Evolutionary conservation across 2,113 vertebrate species (phyloP), one percentile per base, ranked within the genome.

Genomic region (Naja naja): DNA sequence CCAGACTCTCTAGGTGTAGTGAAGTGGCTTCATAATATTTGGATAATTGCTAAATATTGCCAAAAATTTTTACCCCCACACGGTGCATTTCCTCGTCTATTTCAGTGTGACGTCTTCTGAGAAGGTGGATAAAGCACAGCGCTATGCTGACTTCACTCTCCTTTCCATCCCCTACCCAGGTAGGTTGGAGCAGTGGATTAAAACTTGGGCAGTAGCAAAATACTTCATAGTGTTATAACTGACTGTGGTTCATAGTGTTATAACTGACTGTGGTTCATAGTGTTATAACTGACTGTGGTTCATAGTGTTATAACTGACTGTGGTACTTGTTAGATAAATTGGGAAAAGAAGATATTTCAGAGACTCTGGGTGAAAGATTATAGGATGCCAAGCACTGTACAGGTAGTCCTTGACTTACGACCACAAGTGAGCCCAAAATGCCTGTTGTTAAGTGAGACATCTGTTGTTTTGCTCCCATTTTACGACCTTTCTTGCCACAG

Each of bases 141-240:
- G 99, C 95, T 99, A 99, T 14, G 99, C 99, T 95, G 99, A 99
- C 97, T 99, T 99, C 97, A 99, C 98, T 0, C 98, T 99, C 95
- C 98, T 99, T 94, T 99, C 99, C 96, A 98, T 99, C 98, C 99
- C 99, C 93, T 99, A 99, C 91, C 99, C 99, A 98, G 99, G 99
- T 99, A 98, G 96, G 95, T 94, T 93, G 93, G 93, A 93, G 91
- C 93, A 69, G 95, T 87, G 87, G 88, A 92, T 92, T 94, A 69
- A 93, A 94, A 93, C 90, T 81, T 81, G 93, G 95, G 92, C 95
- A 94, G 94, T 93, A 96, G 9, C 96, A 39, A 81, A 81, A 81
- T 81, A 39, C 39, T n/a, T n/a, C n/a, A n/a, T n/a, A n/a, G n/a
- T n/a, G n/a, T n/a, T n/a, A n/a, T n/a, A n/a, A n/a, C n/a, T n/a